phyloP scores from a whole-genome alignment of 1,140 invertebrate species.

The Cardiocondyla obscurior region DNA sequence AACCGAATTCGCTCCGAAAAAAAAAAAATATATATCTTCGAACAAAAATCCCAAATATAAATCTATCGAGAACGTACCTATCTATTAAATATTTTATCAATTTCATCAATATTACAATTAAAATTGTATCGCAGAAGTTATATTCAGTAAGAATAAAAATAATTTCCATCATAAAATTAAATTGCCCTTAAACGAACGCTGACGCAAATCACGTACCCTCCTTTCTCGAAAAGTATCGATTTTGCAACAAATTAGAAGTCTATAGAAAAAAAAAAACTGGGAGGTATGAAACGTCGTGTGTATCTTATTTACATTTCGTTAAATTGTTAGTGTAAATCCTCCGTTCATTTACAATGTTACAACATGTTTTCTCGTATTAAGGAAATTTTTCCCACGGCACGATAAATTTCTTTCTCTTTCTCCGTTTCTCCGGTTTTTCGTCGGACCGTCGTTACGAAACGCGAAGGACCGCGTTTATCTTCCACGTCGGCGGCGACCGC shows the following conservation, averaged over 20 bases:
- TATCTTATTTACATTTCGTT: slow-evolving; percentile 47
- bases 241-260: neutral
- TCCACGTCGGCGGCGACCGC: slow-evolving; percentile 40
- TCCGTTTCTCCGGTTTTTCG: slow-evolving; percentile 18
- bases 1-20: neutral
- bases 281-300: neutral
- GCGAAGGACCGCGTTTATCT: slow-evolving; percentile 51
- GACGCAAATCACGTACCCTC: neutral
- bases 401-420: slow-evolving; percentile 34
- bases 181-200: neutral
- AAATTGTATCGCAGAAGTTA: neutral
- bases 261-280: neutral
- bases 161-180: too few relatives aligned
- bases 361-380: slow-evolving; percentile 18
- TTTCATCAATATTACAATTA: too few relatives aligned
- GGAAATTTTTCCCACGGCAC: slow-evolving; percentile 14
- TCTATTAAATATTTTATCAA: neutral
- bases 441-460: slow-evolving; percentile 49
- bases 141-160: too few relatives aligned
- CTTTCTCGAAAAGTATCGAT: neutral
- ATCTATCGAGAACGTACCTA: neutral
- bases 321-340: slow-evolving; percentile 48
- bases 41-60: neutral
- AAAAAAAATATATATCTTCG: neutral
- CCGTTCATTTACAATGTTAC: slow-evolving; percentile 27